Percentiles rank a stretch among this genome's conserved stretches.
These are phyloP conservation scores for Pygmarrhopalites habei DNA, from an alignment of 1,140 invertebrate species.

Conservation along the genomic window DNA sequence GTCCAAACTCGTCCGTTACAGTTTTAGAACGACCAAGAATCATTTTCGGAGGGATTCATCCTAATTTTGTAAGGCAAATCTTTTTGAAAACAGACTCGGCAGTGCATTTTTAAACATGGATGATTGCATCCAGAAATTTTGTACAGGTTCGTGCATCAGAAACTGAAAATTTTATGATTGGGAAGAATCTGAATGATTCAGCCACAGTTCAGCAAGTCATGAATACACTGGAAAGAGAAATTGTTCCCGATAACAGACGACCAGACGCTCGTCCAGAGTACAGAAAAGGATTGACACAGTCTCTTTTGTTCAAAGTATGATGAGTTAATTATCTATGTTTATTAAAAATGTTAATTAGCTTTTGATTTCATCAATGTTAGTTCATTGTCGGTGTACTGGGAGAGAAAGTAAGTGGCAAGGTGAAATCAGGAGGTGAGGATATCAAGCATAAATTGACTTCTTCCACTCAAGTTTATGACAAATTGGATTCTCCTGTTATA, in stretches of 20 bases:
- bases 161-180: constrained; percentile 58
- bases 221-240: constrained; percentile 51
- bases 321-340: no score
- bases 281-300: constrained; percentile 51
- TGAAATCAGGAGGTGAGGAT: constrained; percentile 26
- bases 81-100: no score
- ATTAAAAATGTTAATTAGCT: no score
- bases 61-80: constrained; percentile 50
- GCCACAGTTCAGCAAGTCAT: constrained; percentile 54
- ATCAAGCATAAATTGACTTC: constrained; percentile 41
- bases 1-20: constrained; percentile 43
- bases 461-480: constrained; percentile 46
- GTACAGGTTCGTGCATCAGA: constrained; percentile 50
- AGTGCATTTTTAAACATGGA: no score
- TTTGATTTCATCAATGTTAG: no score
- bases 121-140: no score
- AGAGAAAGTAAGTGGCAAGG: background rate
- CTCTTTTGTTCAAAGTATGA: constrained; percentile 42
- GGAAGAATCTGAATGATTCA: constrained; percentile 49
- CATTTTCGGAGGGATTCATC: constrained; percentile 61
- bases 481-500: constrained; percentile 44
- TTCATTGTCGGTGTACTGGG: constrained; percentile 37
- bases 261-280: constrained; percentile 58
- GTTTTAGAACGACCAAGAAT: constrained; percentile 47
- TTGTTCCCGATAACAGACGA: constrained; percentile 54